These are phyloP conservation scores for Drosophila rufa DNA, from an alignment of 1,140 invertebrate genomes.

Conservation along the genomic window DNA sequence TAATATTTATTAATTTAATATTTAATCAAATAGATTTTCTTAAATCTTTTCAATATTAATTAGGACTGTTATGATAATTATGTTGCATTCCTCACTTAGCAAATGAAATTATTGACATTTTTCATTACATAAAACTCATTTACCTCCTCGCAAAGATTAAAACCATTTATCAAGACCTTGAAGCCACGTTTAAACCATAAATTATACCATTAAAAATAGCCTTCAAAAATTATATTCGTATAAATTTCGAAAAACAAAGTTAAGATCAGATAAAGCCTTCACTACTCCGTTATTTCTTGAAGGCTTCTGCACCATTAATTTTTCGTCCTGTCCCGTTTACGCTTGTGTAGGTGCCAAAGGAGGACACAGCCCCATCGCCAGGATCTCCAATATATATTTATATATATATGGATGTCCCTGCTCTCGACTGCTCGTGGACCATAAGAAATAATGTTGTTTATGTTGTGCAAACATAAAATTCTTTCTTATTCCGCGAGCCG, in stretches of 20 bases:
- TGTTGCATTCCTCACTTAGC: too few species aligned
- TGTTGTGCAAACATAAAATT: slow-evolving; percentile 83
- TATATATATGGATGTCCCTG: not conserved
- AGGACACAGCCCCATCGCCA: slow-evolving; percentile 2
- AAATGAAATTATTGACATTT: too few species aligned
- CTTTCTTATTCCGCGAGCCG: slow-evolving; percentile 54
- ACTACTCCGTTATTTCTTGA: slow-evolving; percentile 21
- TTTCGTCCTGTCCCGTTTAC: slow-evolving; percentile 40
- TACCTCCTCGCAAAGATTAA: not conserved
- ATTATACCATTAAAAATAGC: slow-evolving; percentile 3
- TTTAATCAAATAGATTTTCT: too few species aligned
- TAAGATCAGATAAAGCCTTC: slow-evolving; percentile 22
- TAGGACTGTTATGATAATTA: too few species aligned
- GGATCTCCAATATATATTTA: slow-evolving; percentile 25
- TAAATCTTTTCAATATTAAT: too few species aligned
- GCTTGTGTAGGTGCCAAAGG: slow-evolving; percentile 63
- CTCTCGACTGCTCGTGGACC: slow-evolving; percentile 44
- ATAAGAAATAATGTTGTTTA: slow-evolving; percentile 84
- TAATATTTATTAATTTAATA: not conserved
- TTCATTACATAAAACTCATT: not conserved
- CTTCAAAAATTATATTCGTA: not conserved
- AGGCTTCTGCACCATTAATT: slow-evolving; percentile 67
- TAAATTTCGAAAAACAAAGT: not conserved
- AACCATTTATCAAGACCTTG: not conserved
- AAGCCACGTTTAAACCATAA: slow-evolving; percentile 3